Evolutionary conservation across 2,888 invertebrate genomes (phyloP).

Genomic region (Hirudinaria manillensis): DNA sequence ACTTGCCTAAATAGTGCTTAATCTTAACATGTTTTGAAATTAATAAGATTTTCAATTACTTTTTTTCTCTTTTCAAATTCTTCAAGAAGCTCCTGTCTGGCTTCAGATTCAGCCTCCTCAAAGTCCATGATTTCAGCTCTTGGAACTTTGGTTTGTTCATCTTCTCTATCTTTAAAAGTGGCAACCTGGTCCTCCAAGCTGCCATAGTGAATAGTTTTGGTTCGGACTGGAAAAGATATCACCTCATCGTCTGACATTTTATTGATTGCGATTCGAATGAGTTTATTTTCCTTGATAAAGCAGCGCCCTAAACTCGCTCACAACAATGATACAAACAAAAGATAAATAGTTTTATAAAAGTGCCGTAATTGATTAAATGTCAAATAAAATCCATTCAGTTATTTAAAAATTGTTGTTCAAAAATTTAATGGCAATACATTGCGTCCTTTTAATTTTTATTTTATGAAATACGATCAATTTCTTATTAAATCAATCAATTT

Average conservation of each 20-base stretch:
- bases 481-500: neutral
- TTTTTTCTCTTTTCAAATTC: conserved; percentile 90
- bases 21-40: no score
- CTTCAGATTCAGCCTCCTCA: conserved; percentile 65
- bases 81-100: conserved; percentile 82
- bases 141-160: conserved; percentile 54
- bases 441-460: neutral
- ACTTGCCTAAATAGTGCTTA: no score
- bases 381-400: no score
- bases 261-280: neutral
- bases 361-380: no score
- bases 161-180: conserved; percentile 64
- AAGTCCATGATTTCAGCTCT: conserved; percentile 65
- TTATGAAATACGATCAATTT: neutral
- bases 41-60: no score
- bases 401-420: neutral
- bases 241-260: conserved; percentile 65
- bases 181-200: conserved; percentile 71
- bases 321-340: no score
- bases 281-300: no score
- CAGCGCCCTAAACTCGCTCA: no score
- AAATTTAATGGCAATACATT: neutral
- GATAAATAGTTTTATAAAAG: no score
- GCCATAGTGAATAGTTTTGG: conserved; percentile 77
- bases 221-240: conserved; percentile 67